Percentiles rank a stretch among this genome's conserved stretches.
Conservation (phyloP, 2,888 invertebrate genomes). For the Lamproptera curius region DNA sequence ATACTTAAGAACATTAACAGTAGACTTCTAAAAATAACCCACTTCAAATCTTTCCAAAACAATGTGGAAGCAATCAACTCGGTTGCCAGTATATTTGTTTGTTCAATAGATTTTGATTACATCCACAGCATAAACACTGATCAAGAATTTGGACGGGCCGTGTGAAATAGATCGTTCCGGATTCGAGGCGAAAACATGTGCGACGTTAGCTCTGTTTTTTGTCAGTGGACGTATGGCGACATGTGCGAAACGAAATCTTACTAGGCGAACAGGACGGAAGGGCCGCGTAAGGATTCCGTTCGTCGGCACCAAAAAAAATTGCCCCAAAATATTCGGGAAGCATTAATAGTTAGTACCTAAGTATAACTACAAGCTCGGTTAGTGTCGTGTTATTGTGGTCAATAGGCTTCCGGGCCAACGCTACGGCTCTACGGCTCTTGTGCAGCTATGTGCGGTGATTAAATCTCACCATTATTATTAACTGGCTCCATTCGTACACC, state of each 20-base stretch:
- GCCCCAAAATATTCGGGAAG: conserved; percentile 1
- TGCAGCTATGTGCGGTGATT: conserved; percentile 75
- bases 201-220: conserved; percentile 59
- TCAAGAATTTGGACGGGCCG: conserved; percentile 21
- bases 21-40: too few relatives aligned
- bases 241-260: conserved; percentile 60
- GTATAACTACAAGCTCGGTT: conserved; percentile 57
- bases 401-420: conserved; percentile 57
- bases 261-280: conserved; percentile 44
- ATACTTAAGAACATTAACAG: too few relatives aligned
- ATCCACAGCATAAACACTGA: conserved; percentile 7
- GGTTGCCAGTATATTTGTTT: too few relatives aligned
- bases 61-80: too few relatives aligned
- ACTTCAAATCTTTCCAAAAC: too few relatives aligned
- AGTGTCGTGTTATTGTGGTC: conserved; percentile 56
- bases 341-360: conserved; percentile 57
- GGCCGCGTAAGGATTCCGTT: conserved; percentile 46
- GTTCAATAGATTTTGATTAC: conserved; percentile 31
- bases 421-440: conserved; percentile 70
- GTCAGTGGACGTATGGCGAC: conserved; percentile 57
- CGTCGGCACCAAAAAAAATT: conserved; percentile 9
- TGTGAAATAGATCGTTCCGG: conserved; percentile 47
- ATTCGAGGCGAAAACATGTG: conserved; percentile 57
- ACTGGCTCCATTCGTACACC: conserved; percentile 77
- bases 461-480: conserved; percentile 78